phyloP scores from a whole-genome alignment of 2,888 invertebrate species.

The Keiferia lycopersicella region DNA sequence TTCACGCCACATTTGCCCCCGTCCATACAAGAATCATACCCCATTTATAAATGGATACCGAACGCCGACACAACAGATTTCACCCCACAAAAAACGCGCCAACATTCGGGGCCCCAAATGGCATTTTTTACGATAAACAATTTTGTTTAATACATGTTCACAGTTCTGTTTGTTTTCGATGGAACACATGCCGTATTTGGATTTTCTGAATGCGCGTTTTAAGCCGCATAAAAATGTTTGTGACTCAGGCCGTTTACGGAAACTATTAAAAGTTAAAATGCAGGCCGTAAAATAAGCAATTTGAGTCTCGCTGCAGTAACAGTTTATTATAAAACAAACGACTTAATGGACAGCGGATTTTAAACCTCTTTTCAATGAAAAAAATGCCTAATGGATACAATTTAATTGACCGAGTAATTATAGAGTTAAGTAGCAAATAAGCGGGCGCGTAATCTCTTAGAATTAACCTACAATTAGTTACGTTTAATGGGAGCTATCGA shows the following conservation, averaged over 20 bases:
- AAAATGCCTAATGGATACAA: conserved; percentile 32
- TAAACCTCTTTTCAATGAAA: conserved; percentile 22
- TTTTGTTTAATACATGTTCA: conserved; percentile 28
- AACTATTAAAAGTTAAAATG: conserved; percentile 16
- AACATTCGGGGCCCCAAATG: conserved; percentile 39
- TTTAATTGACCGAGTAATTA: conserved; percentile 44
- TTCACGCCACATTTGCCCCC: conserved; percentile 73
- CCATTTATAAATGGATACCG: conserved; percentile 73
- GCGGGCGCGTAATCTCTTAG: conserved; percentile 51
- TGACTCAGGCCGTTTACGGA: conserved; percentile 22
- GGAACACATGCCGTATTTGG: conserved; percentile 17
- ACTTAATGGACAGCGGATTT: conserved; percentile 24
- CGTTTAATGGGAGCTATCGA: conserved; percentile 55
- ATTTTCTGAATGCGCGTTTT: conserved; percentile 18
- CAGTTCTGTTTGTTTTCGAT: conserved; percentile 21
- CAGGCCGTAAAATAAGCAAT: conserved; percentile 9
- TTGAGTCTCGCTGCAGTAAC: conserved; percentile 10
- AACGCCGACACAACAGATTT: conserved; percentile 63
- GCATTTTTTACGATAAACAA: conserved; percentile 28
- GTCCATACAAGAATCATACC: conserved; percentile 69
- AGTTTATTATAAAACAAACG: conserved; percentile 27
- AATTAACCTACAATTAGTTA: conserved; percentile 66
- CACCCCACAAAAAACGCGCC: conserved; percentile 34
- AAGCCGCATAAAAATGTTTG: conserved; percentile 4
- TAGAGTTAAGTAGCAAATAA: conserved; percentile 44